Percentiles rank a stretch among this genome's conserved stretches.
Evolutionary conservation across 2,888 invertebrate genomes (phyloP).

Genomic region (Diarsia mendica): DNA sequence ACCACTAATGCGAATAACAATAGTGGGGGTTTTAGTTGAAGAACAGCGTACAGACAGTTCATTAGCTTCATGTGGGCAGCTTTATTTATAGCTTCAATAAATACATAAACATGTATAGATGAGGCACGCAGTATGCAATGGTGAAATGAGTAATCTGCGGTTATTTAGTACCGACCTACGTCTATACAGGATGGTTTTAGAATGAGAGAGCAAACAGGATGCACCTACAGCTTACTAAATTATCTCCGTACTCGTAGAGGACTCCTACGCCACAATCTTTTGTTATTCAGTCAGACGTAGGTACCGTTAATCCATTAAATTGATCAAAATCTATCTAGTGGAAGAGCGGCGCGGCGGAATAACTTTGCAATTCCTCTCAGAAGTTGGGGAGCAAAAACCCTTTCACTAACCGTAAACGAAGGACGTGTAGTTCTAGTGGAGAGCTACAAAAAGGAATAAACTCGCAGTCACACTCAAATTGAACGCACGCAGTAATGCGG

Average conservation of each 20-base stretch:
- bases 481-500: slow-evolving; percentile 80
- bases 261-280: slow-evolving; percentile 55
- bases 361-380: slow-evolving; percentile 41
- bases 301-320: slow-evolving; percentile 49
- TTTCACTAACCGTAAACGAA: slow-evolving; percentile 54
- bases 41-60: slow-evolving; percentile 72
- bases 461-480: slow-evolving; percentile 79
- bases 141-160: slow-evolving; percentile 58
- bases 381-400: slow-evolving; percentile 56
- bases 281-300: slow-evolving; percentile 47
- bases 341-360: slow-evolving; percentile 28
- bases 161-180: slow-evolving; percentile 33
- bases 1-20: slow-evolving; percentile 78
- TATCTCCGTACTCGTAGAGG: slow-evolving; percentile 48
- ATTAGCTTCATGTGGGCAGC: slow-evolving; percentile 70
- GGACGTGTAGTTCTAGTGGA: slow-evolving; percentile 49
- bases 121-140: slow-evolving; percentile 39
- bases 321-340: slow-evolving; percentile 50
- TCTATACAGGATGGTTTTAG: slow-evolving; percentile 30
- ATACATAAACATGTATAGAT: slow-evolving; percentile 38
- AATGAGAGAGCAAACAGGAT: slow-evolving; percentile 57
- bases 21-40: slow-evolving; percentile 74
- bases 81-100: slow-evolving; percentile 61
- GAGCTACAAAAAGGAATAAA: slow-evolving; percentile 73
- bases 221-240: slow-evolving; percentile 53